phyloP scores from a whole-genome alignment of 30 jellyfish, hydroid and myxozoan genomes.

The Rhopilema esculentum region DNA sequence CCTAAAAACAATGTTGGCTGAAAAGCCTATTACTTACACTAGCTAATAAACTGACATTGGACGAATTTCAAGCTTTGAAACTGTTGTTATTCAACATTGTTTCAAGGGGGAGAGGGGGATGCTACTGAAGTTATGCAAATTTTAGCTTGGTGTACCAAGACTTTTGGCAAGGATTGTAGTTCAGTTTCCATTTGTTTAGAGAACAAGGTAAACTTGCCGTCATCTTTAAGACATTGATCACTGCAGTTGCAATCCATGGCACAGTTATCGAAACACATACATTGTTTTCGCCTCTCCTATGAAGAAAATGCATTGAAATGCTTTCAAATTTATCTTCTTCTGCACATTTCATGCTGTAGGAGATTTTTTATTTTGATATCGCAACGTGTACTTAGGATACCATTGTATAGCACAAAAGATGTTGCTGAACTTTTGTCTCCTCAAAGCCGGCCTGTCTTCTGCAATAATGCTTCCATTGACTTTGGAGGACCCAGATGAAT shows the following conservation, averaged over 20 bases:
- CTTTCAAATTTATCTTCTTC: conserved; percentile 4
- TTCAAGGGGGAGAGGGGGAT: no score
- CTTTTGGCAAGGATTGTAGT: no score
- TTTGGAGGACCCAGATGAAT: conserved; percentile 43
- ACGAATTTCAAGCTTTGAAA: no score
- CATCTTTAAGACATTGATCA: conserved; percentile 1
- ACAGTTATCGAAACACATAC: conserved; percentile 34
- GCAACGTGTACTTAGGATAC: conserved; percentile 12
- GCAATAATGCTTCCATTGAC: conserved; percentile 14
- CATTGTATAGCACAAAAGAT: conserved; percentile 13
- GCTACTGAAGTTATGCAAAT: no score
- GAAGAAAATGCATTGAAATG: not conserved
- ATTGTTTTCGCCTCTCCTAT: not conserved
- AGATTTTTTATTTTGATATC: not conserved
- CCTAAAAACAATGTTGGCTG: no score
- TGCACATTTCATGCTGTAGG: not conserved
- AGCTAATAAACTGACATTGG: no score
- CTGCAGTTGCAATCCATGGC: conserved; percentile 22
- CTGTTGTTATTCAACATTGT: no score
- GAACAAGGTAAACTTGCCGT: conserved; percentile 10
- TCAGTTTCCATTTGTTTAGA: not conserved
- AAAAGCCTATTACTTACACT: no score
- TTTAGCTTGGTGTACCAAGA: no score
- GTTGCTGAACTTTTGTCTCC: conserved; percentile 5
- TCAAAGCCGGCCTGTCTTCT: conserved; percentile 33